Evolutionary conservation across 1,140 invertebrate genomes (phyloP), one percentile per base, ranked within the genome.

Genomic region (Hylaeus volcanicus): DNA sequence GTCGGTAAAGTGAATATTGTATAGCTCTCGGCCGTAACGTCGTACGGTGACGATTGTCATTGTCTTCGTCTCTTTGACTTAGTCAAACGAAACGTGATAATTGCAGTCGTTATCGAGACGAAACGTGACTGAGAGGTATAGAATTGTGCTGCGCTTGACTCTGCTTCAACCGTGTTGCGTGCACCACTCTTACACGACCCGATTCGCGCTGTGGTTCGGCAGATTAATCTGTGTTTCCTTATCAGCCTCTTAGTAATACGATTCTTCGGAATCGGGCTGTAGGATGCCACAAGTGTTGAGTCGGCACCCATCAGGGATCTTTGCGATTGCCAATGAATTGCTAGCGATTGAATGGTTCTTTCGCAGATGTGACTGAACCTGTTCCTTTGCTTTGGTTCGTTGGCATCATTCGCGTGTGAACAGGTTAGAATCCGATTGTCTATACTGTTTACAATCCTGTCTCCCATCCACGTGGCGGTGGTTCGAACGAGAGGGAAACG

Each of bases 241-340:
- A 15, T 37, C 14, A 0, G 70, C 68, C 60, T 0, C n/a, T 56
- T 12, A 15, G n/a, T 41, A 72, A 78, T 78, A 71, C 75, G 12
- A 53, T 71, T 63, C 66, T 5, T 12, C 2, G 6, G 51, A 51
- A 51, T 51, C 41, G 76, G 69, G 60, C 60, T 48, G 26, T 39
- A 14, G 60, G 51, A 55, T 51, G n/a, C 74, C 60, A 14, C 8
- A 63, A 70, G 41, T 26, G 41, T 12, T 55, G 56, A 65, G 64
- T 55, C 26, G 77, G 77, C 74, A 79, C 51, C 60, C 58, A 73
- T 58, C n/a, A 79, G 41, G 77, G 51, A 56, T 12, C 77, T 79
- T 39, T 12, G 70, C 70, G 53, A 65, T n/a, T 74, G 70, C n/a
- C 5, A 41, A 11, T 48, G 60, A 64, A 26, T 1, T 26, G 14